A percentile compares a stretch with the other conserved stretches of the same genome.
Conservation (phyloP, 2,888 invertebrate species). For the Amiota communis region DNA sequence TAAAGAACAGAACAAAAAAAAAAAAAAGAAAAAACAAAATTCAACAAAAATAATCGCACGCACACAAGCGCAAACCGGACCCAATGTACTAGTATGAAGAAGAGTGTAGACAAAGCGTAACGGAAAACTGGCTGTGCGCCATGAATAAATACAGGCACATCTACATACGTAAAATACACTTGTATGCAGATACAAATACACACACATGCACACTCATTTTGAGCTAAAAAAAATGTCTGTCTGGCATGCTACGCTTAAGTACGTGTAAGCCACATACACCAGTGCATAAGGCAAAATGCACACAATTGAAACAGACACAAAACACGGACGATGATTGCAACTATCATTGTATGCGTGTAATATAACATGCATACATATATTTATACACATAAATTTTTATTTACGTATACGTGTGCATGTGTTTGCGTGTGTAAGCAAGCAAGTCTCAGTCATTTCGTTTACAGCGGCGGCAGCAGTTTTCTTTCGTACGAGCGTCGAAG, state of each 20-base stretch:
- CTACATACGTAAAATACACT: constrained; percentile 44
- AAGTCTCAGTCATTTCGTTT: constrained; percentile 17
- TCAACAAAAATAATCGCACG: constrained; percentile 19
- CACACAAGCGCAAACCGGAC: constrained; percentile 36
- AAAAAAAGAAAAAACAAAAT: no score
- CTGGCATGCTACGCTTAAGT: neutral
- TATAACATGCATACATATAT: no score
- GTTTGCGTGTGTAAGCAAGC: constrained; percentile 40
- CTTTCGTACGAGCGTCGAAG: constrained; percentile 53
- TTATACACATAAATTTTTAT: constrained; percentile 15
- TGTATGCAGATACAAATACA: no score
- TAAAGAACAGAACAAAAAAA: no score
- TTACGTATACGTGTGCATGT: constrained; percentile 54
- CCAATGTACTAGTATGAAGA: no score
- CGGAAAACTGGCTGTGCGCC: constrained; percentile 65
- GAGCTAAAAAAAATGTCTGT: constrained; percentile 7
- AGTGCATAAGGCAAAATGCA: constrained; percentile 37
- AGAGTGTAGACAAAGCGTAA: constrained; percentile 31
- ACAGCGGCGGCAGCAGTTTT: constrained; percentile 56
- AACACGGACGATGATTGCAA: constrained; percentile 23
- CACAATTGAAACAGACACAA: constrained; percentile 35
- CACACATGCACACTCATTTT: neutral
- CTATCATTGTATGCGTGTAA: constrained; percentile 45
- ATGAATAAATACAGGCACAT: constrained; percentile 54
- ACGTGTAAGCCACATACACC: constrained; percentile 45